These are phyloP conservation scores for Nilaparvata lugens DNA, from an alignment of 1,140 invertebrate species.

Conservation along the genomic window DNA sequence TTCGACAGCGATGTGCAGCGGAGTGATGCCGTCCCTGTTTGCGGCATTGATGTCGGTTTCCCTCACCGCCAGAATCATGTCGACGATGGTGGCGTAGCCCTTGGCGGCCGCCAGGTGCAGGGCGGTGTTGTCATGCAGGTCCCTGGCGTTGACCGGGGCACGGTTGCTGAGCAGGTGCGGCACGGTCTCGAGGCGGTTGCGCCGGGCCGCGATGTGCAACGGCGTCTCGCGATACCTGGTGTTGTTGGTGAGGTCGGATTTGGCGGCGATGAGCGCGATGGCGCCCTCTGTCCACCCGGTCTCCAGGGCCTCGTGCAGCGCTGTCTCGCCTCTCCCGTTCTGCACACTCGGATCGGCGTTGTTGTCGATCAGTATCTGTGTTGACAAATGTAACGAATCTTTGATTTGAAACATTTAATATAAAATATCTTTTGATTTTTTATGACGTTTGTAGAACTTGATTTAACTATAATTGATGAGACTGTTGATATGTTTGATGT, in stretches of 20 bases:
- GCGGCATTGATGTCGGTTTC: conserved; percentile 31
- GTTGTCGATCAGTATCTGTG: conserved; percentile 36
- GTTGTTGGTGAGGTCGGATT: conserved; percentile 30
- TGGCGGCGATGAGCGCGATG: conserved; percentile 30
- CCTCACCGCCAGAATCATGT: conserved; percentile 29
- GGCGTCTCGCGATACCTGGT: conserved; percentile 37
- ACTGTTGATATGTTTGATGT: too few species aligned
- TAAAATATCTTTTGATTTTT: not conserved
- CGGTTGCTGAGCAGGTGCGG: conserved; percentile 31
- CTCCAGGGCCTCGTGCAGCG: conserved; percentile 41
- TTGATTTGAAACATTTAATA: not conserved
- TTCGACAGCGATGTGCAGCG: conserved; percentile 37
- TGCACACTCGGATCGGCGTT: conserved; percentile 38
- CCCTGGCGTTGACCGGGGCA: conserved; percentile 34
- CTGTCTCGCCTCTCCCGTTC: conserved; percentile 40
- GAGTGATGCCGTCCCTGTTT: conserved; percentile 35
- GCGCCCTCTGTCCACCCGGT: conserved; percentile 32
- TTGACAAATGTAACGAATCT: conserved; percentile 32
- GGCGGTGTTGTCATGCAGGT: conserved; percentile 36
- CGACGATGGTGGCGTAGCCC: conserved; percentile 35
- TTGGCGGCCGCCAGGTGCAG: conserved; percentile 36
- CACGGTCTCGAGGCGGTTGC: conserved; percentile 34
- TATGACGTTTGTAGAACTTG: too few species aligned
- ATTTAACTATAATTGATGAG: too few species aligned
- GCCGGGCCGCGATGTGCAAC: conserved; percentile 37